These are phyloP conservation scores for Catharus ustulatus DNA, from an alignment of 2,797 vertebrate species.

Conservation along the genomic window DNA sequence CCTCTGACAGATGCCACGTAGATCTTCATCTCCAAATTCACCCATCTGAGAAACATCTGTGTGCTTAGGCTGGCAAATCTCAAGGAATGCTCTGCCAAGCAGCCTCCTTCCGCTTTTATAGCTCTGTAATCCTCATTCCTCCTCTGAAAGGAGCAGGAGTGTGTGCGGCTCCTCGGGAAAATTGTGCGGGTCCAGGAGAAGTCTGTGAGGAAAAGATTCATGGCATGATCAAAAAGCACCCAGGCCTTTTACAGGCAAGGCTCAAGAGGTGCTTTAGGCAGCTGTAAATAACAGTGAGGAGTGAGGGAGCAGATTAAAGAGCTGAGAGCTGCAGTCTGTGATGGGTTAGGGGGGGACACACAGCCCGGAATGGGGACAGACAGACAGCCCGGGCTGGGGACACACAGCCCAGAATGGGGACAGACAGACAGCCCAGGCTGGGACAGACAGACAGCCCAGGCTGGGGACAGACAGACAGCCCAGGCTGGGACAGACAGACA, in stretches of 20 bases:
- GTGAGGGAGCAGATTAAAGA: conserved; percentile 46
- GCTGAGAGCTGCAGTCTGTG: not conserved
- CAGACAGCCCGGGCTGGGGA: too few species aligned
- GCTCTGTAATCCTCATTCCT: conserved; percentile 57
- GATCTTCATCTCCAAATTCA: conserved; percentile 82
- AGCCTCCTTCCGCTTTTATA: conserved; percentile 55
- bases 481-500: too few species aligned
- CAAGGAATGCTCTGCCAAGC: conserved; percentile 52
- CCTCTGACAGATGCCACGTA: conserved; percentile 80
- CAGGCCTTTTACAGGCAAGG: conserved; percentile 59
- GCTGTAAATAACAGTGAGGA: conserved; percentile 46
- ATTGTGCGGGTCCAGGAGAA: conserved; percentile 3
- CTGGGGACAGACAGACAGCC: too few species aligned
- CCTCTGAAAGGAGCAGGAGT: not conserved
- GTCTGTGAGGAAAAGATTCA: conserved; percentile 63
- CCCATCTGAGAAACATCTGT: conserved; percentile 90
- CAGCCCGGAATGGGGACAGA: too few species aligned
- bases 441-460: too few species aligned
- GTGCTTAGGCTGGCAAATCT: conserved; percentile 78
- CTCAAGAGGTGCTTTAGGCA: not conserved
- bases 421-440: too few species aligned
- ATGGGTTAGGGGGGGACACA: not conserved
- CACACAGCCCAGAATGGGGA: too few species aligned
- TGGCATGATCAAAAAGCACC: conserved; percentile 56
- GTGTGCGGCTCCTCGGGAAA: not conserved